Evolutionary conservation across 2,888 invertebrate species (phyloP), one percentile per base, ranked within the genome.

Genomic region (Acleris cristana): DNA sequence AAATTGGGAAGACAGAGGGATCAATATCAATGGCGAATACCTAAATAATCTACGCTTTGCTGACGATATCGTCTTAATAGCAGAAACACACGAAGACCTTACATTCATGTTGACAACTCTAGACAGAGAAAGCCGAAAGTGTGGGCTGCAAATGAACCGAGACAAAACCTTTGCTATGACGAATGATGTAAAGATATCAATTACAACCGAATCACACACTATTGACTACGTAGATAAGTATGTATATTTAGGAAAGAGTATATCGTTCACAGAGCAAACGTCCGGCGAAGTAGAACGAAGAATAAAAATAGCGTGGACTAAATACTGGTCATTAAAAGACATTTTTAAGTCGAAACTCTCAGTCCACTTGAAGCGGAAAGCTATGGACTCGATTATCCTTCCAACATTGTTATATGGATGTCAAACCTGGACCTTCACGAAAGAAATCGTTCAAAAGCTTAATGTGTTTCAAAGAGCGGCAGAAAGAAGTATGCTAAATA

Each of bases 241-340:
- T 51, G 14, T 60, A 8, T 60, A 52, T 8, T 30, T 52, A 30
- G 60, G 60, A 16, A 19, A 60, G 21, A 51, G 12, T 7, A 60
- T 60, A 51, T 52, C 60, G 7, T 52, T 60, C 12, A 40, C 34
- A 8, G 18, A 30, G 14, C 52, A 19, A 61, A 61, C 44, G 40
- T n/a, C 44, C 16, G 5, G 34, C 3, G 61, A 61, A 8, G 23
- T 40, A 10, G 61, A 61, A 6, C 30, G 21, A 7, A 34, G 59
- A 16, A 51, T 60, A 51, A 51, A 34, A 3, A 51, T 21, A 7
- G 30, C 59, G 2, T 60, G 59, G 59, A 51, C 16, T 16, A 51
- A 34, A 34, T 51, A 51, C 34, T 60, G 59, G 59, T 30, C 34
- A 30, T 34, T 49, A 14, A 59, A 60, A 51, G 59, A 51, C 21